These are phyloP conservation scores for Oedothorax gibbosus DNA, from an alignment of 1,140 invertebrate genomes.

Conservation along the genomic window DNA sequence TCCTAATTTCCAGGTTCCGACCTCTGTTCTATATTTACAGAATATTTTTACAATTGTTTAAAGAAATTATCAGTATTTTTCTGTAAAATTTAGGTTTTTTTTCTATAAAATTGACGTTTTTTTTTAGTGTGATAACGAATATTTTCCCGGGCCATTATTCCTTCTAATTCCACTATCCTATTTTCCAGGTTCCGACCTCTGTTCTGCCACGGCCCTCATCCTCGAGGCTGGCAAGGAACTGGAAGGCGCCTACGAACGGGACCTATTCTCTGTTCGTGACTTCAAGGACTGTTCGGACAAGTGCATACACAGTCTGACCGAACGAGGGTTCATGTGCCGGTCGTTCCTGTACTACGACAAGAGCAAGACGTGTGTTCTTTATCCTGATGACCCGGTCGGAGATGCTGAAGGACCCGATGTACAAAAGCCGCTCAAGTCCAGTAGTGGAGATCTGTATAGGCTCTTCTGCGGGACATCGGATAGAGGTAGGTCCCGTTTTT, in stretches of 20 bases:
- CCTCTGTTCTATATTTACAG: no score
- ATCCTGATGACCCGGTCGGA: slow-evolving; percentile 79
- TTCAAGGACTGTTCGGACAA: slow-evolving; percentile 64
- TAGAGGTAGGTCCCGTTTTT: slow-evolving; percentile 62
- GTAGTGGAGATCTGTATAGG: slow-evolving; percentile 64
- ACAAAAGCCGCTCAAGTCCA: slow-evolving; percentile 69
- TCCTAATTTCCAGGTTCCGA: no score
- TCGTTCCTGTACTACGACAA: slow-evolving; percentile 91
- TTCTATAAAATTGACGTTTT: no score
- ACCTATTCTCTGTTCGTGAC: slow-evolving; percentile 61
- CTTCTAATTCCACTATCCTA: no score
- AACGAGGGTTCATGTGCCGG: slow-evolving; percentile 64
- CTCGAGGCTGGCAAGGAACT: slow-evolving; percentile 64
- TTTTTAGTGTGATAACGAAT: no score
- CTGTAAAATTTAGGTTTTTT: no score
- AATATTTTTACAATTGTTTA: no score
- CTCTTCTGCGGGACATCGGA: slow-evolving; percentile 65
- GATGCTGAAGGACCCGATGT: slow-evolving; percentile 70
- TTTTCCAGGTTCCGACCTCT: slow-evolving; percentile 63
- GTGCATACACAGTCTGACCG: slow-evolving; percentile 62
- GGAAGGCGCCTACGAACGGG: slow-evolving; percentile 63
- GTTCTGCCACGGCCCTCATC: slow-evolving; percentile 63
- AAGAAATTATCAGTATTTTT: no score
- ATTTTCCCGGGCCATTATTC: no score
- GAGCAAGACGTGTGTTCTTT: slow-evolving; percentile 84